A percentile compares a stretch with the other conserved stretches of the same genome.
Conservation (phyloP, 2,113 vertebrate genomes). For the Xiphophorus maculatus region DNA sequence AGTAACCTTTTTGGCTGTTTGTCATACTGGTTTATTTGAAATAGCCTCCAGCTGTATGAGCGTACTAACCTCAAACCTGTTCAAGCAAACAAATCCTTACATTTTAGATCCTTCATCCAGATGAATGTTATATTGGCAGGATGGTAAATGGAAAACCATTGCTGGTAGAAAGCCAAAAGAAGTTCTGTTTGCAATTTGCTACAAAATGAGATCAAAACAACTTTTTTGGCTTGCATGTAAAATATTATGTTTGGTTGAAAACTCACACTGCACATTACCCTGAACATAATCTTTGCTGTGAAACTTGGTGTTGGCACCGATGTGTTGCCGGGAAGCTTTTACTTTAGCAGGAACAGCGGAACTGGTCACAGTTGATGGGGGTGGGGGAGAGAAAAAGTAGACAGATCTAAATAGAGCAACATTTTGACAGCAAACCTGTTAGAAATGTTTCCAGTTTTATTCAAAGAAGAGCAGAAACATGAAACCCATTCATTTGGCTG, state of each 20-base stretch:
- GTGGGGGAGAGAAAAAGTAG: not conserved
- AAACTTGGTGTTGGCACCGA: not conserved
- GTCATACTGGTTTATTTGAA: not conserved
- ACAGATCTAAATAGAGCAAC: not conserved
- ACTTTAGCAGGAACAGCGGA: not conserved
- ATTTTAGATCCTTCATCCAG: not conserved
- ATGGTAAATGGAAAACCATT: not conserved
- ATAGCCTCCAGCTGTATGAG: not conserved
- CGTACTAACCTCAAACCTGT: not conserved
- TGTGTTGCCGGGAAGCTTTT: not conserved
- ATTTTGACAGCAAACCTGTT: not conserved
- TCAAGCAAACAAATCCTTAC: not conserved
- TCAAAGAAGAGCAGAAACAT: not conserved
- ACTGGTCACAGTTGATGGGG: not conserved
- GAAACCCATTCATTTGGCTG: not conserved
- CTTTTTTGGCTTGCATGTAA: too few relatives aligned
- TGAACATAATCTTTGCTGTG: too few relatives aligned
- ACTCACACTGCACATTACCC: too few relatives aligned
- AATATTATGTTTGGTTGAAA: too few relatives aligned
- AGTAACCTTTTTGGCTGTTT: conserved; percentile 7
- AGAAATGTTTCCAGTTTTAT: not conserved
- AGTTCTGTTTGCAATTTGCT: too few relatives aligned
- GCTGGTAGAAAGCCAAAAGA: too few relatives aligned
- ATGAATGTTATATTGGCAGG: not conserved
- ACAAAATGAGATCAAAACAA: too few relatives aligned